phyloP scores from a whole-genome alignment of 2,797 vertebrate species.

The Argya squamiceps region DNA sequence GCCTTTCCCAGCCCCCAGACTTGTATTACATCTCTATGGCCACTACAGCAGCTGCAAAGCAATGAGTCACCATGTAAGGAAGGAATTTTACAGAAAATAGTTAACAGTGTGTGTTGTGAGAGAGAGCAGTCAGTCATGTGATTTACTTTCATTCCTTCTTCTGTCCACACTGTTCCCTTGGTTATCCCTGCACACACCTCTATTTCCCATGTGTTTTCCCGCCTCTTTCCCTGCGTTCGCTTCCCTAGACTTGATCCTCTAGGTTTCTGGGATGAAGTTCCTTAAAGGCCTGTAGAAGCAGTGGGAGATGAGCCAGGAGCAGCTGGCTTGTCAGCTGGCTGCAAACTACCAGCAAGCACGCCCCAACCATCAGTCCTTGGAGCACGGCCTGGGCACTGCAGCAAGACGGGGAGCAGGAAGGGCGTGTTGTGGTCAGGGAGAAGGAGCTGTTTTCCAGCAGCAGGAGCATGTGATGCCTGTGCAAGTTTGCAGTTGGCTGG shows the following conservation, averaged over 20 bases:
- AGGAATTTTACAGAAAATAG: not conserved
- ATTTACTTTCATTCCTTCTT: slow-evolving; percentile 20
- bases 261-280: slow-evolving; percentile 29
- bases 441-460: not conserved
- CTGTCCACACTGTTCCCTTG: not conserved
- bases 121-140: not conserved
- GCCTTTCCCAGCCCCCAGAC: not conserved
- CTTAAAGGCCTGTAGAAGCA: slow-evolving; percentile 24
- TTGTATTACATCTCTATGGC: not conserved
- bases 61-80: not conserved
- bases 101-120: not conserved
- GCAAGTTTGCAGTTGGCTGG: not conserved
- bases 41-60: slow-evolving; percentile 14
- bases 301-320: slow-evolving; percentile 24
- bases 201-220: not conserved
- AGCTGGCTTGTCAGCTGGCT: slow-evolving; percentile 33
- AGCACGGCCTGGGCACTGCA: not conserved
- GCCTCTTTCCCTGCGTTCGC: not conserved
- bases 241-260: slow-evolving; percentile 36
- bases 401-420: not conserved
- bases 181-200: not conserved
- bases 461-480: not conserved
- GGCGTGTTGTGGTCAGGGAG: not conserved
- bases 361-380: not conserved
- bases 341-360: not conserved